A percentile compares a stretch with the other conserved stretches of the same genome.
Conservation (phyloP, 2,797 vertebrate species). For the Morus bassanus region DNA sequence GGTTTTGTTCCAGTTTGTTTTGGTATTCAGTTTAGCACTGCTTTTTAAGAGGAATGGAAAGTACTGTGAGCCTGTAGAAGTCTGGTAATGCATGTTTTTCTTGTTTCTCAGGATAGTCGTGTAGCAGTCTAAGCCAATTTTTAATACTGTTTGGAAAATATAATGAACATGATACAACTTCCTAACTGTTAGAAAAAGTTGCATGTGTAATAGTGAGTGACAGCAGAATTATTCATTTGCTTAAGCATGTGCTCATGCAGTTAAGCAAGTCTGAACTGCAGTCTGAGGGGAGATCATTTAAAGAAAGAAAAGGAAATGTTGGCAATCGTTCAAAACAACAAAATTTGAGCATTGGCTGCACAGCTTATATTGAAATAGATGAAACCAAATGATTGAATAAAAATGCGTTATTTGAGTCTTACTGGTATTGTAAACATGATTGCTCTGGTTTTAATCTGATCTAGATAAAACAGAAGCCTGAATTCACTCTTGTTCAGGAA, state of each 20-base stretch:
- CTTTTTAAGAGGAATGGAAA: background rate
- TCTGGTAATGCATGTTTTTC: constrained; percentile 43
- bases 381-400: background rate
- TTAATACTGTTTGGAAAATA: constrained; percentile 47
- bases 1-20: background rate
- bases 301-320: background rate
- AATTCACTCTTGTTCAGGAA: background rate
- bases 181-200: constrained; percentile 55
- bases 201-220: constrained; percentile 13
- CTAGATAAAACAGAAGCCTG: background rate
- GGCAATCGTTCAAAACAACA: background rate
- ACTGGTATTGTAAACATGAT: background rate
- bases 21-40: background rate
- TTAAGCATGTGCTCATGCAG: background rate
- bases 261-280: background rate
- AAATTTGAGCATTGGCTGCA: background rate
- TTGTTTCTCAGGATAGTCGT: constrained; percentile 50
- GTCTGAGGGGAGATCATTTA: background rate
- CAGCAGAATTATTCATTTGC: constrained; percentile 6
- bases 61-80: background rate
- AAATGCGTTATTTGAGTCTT: background rate
- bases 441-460: background rate
- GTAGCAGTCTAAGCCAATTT: constrained; percentile 16
- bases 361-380: background rate
- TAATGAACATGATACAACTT: constrained; percentile 33